Conservation (phyloP, 2,113 vertebrate genomes). For the Lophochroa leadbeateri region DNA sequence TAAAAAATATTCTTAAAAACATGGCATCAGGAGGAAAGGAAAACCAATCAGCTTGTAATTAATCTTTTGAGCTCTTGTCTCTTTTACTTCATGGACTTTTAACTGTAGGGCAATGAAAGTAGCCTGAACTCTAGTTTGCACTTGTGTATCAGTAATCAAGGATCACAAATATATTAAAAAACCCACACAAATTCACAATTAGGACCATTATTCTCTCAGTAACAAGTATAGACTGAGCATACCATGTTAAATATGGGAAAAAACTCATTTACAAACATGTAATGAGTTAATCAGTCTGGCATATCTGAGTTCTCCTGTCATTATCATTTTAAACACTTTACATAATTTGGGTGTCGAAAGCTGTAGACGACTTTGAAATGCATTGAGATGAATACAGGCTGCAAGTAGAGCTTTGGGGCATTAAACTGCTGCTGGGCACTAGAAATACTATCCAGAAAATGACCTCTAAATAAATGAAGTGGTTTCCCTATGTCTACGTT, state of each 20-base stretch:
- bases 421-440: conserved; percentile 17
- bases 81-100: neutral
- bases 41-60: neutral
- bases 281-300: neutral
- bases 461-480: conserved; percentile 35
- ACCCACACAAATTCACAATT: neutral
- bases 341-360: neutral
- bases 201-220: neutral
- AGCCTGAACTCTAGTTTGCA: neutral
- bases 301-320: neutral
- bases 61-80: neutral
- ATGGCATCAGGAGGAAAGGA: neutral
- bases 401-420: neutral
- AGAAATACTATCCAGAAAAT: conserved; percentile 36
- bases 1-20: neutral
- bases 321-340: neutral
- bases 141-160: accelerated
- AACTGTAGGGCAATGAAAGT: neutral
- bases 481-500: conserved; percentile 10
- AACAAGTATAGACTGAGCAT: neutral
- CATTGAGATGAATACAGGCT: neutral
- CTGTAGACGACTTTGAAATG: neutral
- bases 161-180: neutral
- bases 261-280: neutral
- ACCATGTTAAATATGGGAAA: neutral